Base-by-base conservation (phyloP, 1,140 invertebrate genomes). In the Saccostrea glomerata region DNA sequence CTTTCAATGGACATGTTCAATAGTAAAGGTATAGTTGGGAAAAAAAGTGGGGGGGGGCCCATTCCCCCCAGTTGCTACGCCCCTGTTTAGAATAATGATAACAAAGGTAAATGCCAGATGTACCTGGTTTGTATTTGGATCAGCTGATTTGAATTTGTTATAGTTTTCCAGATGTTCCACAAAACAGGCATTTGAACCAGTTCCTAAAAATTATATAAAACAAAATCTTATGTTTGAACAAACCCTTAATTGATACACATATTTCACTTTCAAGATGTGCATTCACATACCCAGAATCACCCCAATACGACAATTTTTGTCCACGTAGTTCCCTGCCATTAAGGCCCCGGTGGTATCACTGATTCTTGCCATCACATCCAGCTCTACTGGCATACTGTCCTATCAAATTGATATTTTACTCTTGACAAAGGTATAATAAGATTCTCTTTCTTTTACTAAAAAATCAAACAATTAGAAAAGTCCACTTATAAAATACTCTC, bases 321-420 rank as follows among this genome's bases (percentile, higher is more conserved):
- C 98, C 93, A 98, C 97, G 96, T 98, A 98, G 87, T 98, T 98
- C 95, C 98, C 99, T 12, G 98, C 98, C 98, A 99, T 98, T 84
- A 99, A 96, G 23, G 98, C 98, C 86, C 98, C 99, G 12, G 98
- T 99, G n/a, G 98, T 98, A 94, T 99, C 98, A 95, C 99, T 99
- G 88, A 99, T 96, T 88, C 99, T 97, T 56, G 98, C 98, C 95
- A 98, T 97, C 82, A 99, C 97, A 91, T 98, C 97, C 91, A 99
- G 98, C 90, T 87, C 73, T 6, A 88, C 63, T 1, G 97, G 90
- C 23, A 93, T 77, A 40, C 89, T 88, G 91, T 93, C 88, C 36
- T 56, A 87, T 77, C 36, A 63, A 86, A 56, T 36, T 1, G 36
- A 23, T 30, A 12, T 23, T 30, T 36, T 56, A 56, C 25, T 55